Base-by-base conservation (phyloP, 2,888 invertebrate genomes). In the Carterocephalus palaemon region DNA sequence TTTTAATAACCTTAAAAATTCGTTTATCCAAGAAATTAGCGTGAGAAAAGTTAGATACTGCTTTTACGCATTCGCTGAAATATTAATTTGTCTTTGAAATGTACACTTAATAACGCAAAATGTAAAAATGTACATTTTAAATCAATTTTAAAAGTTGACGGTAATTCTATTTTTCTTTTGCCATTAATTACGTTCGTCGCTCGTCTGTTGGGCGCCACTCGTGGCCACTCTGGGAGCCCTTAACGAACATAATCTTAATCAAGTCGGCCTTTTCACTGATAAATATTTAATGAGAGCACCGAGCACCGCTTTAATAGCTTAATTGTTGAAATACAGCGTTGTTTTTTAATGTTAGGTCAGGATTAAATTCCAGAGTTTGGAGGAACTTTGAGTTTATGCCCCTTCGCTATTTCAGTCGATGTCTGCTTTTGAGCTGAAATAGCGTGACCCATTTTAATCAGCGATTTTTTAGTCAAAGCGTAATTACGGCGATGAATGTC, bases 271-370 rank as follows among this genome's bases (percentile, higher is more conserved):
- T 67, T 75, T 68, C 67, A 62, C 57, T 57, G 60, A 67, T 75
- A 70, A 82, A 81, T 79, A 75, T 79, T 81, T 77, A 77, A 77
- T 73, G 64, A 75, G 71, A 65, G 61, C 66, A 63, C 62, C 63
- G 67, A 67, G 69, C 64, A 64, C 56, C 57, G 53, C 63, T 63
- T 65, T 64, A 74, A 76, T 60, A 54, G 62, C 70, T 78, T 80
- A 70, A 77, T 76, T 73, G 71, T 62, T 57, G 60, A 70, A 75
- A 74, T 73, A 72, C 62, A 61, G 28, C 20, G 1, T 16, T 36
- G 23, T 23, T 29, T 13, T 22, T 36, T 29, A 22, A 17, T 23
- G 13, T 20, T 26, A 4, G 5, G 7, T 17, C 12, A 29, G 3
- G 2, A 23, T 29, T 36, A 16, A 1, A 23, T 23, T 28, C n/a